Evolutionary conservation across 2,797 vertebrate genomes (phyloP).

Genomic region (Melopsittacus undulatus): DNA sequence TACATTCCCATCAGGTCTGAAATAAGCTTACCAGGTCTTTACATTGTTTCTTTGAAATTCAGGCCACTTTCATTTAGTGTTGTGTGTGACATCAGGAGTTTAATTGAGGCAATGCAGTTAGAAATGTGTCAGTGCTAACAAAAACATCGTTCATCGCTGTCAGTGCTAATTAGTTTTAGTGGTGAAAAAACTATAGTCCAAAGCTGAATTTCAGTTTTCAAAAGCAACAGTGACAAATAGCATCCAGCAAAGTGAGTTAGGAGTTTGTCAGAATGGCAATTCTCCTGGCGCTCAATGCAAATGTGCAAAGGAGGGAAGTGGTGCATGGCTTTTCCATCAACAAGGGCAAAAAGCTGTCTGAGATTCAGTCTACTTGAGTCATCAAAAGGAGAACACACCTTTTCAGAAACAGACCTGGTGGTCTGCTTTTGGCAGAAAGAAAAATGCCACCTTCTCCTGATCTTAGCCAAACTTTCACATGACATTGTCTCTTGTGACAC

Average conservation of each 20-base stretch:
- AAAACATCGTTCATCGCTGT: neutral
- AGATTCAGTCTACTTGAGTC: neutral
- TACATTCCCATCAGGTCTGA: neutral
- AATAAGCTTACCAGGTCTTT: neutral
- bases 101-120: neutral
- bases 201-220: neutral
- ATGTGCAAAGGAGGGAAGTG: neutral
- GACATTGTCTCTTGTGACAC: accelerated
- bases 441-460: neutral
- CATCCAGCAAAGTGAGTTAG: neutral
- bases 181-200: neutral
- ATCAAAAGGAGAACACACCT: neutral
- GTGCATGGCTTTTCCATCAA: neutral
- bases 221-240: neutral
- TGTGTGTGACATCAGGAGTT: neutral
- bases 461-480: neutral
- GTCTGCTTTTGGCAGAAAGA: neutral
- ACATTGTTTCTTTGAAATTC: neutral
- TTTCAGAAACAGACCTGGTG: neutral
- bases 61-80: neutral
- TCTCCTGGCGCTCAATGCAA: neutral
- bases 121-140: neutral
- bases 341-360: neutral
- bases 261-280: neutral
- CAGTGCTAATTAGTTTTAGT: neutral